These are phyloP conservation scores for Ceramica pisi DNA, from an alignment of 2,888 invertebrate genomes.

Conservation along the genomic window DNA sequence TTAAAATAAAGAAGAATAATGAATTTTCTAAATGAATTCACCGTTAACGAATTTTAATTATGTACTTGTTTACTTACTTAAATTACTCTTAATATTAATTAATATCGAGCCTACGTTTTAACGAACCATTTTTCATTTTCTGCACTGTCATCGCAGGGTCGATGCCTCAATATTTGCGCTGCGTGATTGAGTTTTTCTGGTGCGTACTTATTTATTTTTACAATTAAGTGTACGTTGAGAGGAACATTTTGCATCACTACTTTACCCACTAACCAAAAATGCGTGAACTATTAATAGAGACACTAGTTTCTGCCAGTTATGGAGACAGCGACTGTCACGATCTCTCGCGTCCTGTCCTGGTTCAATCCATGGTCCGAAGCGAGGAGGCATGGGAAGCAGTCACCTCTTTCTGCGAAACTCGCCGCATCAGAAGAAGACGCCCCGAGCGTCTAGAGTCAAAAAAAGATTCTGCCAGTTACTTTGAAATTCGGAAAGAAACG, in stretches of 20 bases:
- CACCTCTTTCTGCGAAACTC: no score
- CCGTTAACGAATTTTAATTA: slow-evolving; percentile 47
- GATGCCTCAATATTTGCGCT: slow-evolving; percentile 9
- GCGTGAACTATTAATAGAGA: no score
- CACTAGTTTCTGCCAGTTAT: no score
- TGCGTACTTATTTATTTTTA: not conserved
- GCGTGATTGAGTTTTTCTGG: not conserved
- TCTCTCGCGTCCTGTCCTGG: no score
- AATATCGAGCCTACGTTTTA: slow-evolving; percentile 22
- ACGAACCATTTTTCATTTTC: slow-evolving; percentile 39
- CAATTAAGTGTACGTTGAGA: not conserved
- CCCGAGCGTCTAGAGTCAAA: no score
- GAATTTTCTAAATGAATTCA: slow-evolving; percentile 29
- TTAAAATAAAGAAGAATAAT: slow-evolving; percentile 36
- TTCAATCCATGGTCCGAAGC: no score
- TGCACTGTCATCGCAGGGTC: slow-evolving; percentile 27
- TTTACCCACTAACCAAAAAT: no score
- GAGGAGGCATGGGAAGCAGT: no score
- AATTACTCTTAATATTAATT: slow-evolving; percentile 40
- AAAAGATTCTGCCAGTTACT: no score
- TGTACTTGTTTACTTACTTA: slow-evolving; percentile 41
- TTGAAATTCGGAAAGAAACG: no score
- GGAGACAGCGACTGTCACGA: no score
- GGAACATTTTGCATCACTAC: not conserved
- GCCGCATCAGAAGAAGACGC: no score